phyloP scores from a whole-genome alignment of 2,113 vertebrate genomes.

The Toxotes jaculatrix region DNA sequence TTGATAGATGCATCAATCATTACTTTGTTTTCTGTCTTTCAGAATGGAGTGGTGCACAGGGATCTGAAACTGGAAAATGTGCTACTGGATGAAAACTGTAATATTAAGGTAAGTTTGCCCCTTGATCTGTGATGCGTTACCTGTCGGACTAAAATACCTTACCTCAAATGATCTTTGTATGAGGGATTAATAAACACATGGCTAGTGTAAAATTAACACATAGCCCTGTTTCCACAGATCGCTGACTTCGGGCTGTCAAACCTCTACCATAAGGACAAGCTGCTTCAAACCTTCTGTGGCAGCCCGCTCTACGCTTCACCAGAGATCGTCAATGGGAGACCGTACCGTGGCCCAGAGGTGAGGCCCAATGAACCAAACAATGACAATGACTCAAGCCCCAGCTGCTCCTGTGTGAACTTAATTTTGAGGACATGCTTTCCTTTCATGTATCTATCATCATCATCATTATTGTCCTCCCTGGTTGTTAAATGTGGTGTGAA shows the following conservation, averaged over 20 bases:
- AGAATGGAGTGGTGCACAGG: constrained; percentile 98
- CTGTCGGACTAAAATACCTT: not conserved
- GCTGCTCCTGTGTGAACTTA: constrained; percentile 13
- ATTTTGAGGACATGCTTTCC: constrained; percentile 1
- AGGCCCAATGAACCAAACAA: constrained; percentile 25
- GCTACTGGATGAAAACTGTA: constrained; percentile 97
- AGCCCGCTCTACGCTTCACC: constrained; percentile 98
- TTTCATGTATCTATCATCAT: constrained; percentile 18
- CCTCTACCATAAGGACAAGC: constrained; percentile 96
- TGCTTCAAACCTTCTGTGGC: constrained; percentile 97
- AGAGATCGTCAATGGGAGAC: constrained; percentile 98
- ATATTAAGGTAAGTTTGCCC: constrained; percentile 92
- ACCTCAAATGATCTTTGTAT: constrained; percentile 14
- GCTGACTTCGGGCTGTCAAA: constrained; percentile 99
- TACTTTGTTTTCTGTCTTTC: constrained; percentile 53
- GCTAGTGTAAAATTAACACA: not conserved
- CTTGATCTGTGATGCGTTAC: not conserved
- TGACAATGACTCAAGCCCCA: not conserved
- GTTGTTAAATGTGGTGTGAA: constrained; percentile 17
- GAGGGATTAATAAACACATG: constrained; percentile 7
- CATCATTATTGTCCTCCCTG: not conserved
- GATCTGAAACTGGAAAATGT: constrained; percentile 99
- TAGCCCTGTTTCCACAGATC: constrained; percentile 85
- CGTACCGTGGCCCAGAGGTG: constrained; percentile 97
- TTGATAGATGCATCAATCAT: constrained; percentile 30